phyloP scores from a whole-genome alignment of 2,113 vertebrate genomes.

The Crotophaga sulcirostris region DNA sequence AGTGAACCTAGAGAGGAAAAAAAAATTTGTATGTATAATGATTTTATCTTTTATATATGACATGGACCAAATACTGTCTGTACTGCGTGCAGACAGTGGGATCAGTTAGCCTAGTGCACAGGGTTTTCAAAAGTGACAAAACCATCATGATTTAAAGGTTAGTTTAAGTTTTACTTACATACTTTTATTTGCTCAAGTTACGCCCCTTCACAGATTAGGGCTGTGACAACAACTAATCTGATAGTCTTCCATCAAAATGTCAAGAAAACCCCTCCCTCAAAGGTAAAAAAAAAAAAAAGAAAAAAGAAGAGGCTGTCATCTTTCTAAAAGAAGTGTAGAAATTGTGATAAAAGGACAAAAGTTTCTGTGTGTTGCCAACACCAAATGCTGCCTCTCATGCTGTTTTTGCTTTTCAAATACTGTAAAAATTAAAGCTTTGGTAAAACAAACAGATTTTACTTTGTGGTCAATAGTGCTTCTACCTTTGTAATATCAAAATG shows the following conservation, averaged over 20 bases:
- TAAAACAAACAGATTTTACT: background rate
- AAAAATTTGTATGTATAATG: background rate
- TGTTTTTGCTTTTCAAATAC: background rate
- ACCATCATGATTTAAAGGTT: constrained; percentile 11
- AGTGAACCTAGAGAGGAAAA: background rate
- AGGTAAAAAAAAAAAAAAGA: background rate
- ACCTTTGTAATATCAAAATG: background rate
- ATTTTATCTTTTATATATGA: background rate
- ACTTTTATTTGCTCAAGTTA: constrained; percentile 31
- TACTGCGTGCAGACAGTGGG: background rate
- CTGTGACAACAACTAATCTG: background rate
- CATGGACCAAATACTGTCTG: background rate
- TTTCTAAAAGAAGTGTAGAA: background rate
- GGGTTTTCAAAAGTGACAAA: constrained; percentile 1
- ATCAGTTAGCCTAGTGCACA: background rate
- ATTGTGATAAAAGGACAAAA: constrained; percentile 15
- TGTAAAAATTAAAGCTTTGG: background rate
- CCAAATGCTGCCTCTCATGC: background rate
- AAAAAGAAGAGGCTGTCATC: background rate
- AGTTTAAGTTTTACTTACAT: background rate
- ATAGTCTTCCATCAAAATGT: background rate
- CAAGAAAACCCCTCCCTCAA: background rate
- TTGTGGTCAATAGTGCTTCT: background rate
- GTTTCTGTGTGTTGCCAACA: background rate
- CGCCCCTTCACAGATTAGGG: background rate